Conservation (phyloP, 2,888 invertebrate genomes). For the Erebia ligea region DNA sequence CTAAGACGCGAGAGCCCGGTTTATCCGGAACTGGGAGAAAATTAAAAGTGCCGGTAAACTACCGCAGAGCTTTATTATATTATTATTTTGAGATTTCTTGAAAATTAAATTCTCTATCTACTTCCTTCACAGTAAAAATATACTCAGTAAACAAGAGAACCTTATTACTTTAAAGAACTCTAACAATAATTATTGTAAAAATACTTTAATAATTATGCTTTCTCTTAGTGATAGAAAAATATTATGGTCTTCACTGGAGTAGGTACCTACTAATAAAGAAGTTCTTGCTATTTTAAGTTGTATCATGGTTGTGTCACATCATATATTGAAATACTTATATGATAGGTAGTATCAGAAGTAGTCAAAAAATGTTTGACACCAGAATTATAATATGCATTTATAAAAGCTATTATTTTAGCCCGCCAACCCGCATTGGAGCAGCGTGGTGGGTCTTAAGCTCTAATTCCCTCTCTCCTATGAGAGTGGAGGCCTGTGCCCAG, state of each 20-base stretch:
- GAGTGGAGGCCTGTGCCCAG: no score
- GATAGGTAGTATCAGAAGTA: no score
- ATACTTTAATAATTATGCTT: not conserved
- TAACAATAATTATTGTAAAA: not conserved
- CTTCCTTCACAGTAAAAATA: conserved; percentile 15
- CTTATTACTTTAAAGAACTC: not conserved
- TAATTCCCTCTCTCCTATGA: no score
- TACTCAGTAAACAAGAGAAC: not conserved
- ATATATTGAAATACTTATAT: no score
- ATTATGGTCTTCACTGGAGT: not conserved
- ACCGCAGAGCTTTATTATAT: conserved; percentile 30
- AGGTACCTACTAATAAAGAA: not conserved
- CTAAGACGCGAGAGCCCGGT: conserved; percentile 42
- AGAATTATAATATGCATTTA: no score
- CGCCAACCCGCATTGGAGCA: no score
- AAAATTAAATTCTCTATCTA: conserved; percentile 36
- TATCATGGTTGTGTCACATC: no score
- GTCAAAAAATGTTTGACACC: no score
- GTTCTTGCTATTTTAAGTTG: not conserved
- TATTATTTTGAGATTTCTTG: conserved; percentile 36
- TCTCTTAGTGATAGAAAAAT: not conserved
- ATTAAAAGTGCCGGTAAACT: conserved; percentile 43
- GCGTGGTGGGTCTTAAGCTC: no score
- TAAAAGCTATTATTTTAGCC: no score
- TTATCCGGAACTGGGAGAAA: conserved; percentile 44